A percentile compares a stretch with the other conserved stretches of the same genome.
Conservation (phyloP, 2,113 vertebrate genomes). For the Psittacara wagleri region DNA sequence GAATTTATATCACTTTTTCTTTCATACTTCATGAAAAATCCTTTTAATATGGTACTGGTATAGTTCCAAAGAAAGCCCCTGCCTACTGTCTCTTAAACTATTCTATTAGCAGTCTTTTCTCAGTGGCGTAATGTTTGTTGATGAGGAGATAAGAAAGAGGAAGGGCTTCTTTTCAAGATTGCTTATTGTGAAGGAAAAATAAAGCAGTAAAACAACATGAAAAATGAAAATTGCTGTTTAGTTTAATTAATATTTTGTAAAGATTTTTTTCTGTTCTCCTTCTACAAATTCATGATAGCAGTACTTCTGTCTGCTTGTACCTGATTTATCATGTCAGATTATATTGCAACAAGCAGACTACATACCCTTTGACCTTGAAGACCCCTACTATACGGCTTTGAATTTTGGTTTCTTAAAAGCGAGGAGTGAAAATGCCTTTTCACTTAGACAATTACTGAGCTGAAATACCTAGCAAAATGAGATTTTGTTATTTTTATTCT, state of each 20-base stretch:
- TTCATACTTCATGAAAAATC: neutral
- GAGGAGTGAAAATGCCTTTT: neutral
- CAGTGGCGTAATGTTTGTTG: neutral
- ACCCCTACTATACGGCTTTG: slow-evolving; percentile 25
- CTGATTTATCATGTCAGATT: slow-evolving; percentile 64
- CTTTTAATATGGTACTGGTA: neutral
- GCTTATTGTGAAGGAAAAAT: slow-evolving; percentile 40
- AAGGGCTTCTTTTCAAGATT: neutral
- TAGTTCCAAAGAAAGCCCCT: neutral
- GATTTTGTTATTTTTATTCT: neutral
- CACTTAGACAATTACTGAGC: neutral
- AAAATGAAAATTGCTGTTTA: slow-evolving; percentile 55
- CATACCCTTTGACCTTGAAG: slow-evolving; percentile 69
- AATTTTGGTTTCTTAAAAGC: slow-evolving; percentile 44
- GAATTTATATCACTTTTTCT: neutral
- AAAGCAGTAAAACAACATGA: slow-evolving; percentile 51
- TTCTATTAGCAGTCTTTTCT: neutral
- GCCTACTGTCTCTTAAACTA: neutral
- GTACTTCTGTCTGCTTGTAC: slow-evolving; percentile 28
- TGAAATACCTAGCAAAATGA: slow-evolving; percentile 33
- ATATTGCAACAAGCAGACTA: slow-evolving; percentile 61
- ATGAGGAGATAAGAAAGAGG: slow-evolving; percentile 5
- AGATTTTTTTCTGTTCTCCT: slow-evolving; percentile 48
- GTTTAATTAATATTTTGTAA: slow-evolving; percentile 66
- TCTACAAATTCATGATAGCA: slow-evolving; percentile 25